Base-by-base conservation (phyloP, 2,797 vertebrate genomes). In the Enteromius paludinosus region DNA sequence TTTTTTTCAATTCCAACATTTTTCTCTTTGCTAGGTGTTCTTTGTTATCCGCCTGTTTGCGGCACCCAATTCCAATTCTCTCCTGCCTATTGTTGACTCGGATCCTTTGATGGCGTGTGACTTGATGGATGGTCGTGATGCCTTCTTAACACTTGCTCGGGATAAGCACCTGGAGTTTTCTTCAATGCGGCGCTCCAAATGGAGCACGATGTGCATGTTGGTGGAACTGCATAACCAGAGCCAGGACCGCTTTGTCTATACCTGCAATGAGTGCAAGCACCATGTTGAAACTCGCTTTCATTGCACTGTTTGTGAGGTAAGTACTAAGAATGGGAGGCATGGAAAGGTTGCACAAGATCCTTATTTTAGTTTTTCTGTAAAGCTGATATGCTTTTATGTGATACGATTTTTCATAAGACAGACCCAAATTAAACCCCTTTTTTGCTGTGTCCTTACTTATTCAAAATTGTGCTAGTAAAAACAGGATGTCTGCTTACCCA, bases 201-300 rank as follows among this genome's bases (percentile, higher is more conserved):
- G 98, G 98, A 99, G 98, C 86, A 98, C 97, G 72, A 99, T 96
- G 96, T 99, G 97, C 90, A 99, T 99, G 98, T 90, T 99, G 89
- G 98, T 99, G 86, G 98, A 99, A 87, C 90, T 99, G 85, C 98
- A 99, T 87, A 99, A 97, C 79, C 98, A 99, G 94, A 98, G 98
- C 93, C 98, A 99, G 92, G 98, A 99, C 85, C 96, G 98, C 86
- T 99, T 99, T 52, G 98, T 99, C 86, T 99, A 99, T 91, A 99
- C 98, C 47, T 99, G 98, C 93, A 99, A 99, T 0, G 97, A 98
- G 88, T 99, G 97, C 95, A 99, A 97, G 87, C 97, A 98, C 92
- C 97, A 98, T 0, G 97, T 99, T 89, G 98, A 99, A 92, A 99
- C 97, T 0, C 96, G 97, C 80, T 99, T 96, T 94, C 98, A 99